Conservation (phyloP, 2,113 vertebrate species). For the Cinclus mexicanus region DNA sequence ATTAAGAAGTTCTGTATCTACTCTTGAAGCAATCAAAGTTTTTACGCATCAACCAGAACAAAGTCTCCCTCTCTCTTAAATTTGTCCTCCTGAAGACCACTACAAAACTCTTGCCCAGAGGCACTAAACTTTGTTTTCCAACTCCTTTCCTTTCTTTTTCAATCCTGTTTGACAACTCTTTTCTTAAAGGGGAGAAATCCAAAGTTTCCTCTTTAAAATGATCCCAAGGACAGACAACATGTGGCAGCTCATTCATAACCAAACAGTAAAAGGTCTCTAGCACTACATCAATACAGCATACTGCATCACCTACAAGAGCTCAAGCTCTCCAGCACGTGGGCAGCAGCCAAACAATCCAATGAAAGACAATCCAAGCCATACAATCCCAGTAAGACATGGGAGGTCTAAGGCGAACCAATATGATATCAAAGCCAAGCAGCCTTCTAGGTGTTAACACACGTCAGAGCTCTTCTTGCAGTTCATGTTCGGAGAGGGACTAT, state of each 20-base stretch:
- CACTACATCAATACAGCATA: too few species aligned
- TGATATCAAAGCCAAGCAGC: neutral
- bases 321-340: neutral
- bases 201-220: neutral
- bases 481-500: neutral
- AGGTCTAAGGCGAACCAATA: neutral
- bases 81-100: neutral
- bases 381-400: neutral
- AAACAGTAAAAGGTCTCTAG: neutral
- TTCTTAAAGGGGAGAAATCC: neutral
- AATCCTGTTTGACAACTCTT: neutral
- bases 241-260: neutral
- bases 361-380: too few species aligned
- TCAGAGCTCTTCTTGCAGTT: neutral
- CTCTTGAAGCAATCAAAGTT: neutral
- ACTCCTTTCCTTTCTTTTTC: neutral
- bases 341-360: neutral
- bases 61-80: neutral
- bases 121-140: neutral
- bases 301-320: neutral
- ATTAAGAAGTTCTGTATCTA: neutral
- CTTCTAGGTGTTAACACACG: accelerated
- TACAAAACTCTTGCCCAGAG: neutral
- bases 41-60: neutral
- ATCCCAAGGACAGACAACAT: neutral